These are phyloP conservation scores for Anolis carolinensis DNA, from an alignment of 2,113 vertebrate species.

Conservation along the genomic window DNA sequence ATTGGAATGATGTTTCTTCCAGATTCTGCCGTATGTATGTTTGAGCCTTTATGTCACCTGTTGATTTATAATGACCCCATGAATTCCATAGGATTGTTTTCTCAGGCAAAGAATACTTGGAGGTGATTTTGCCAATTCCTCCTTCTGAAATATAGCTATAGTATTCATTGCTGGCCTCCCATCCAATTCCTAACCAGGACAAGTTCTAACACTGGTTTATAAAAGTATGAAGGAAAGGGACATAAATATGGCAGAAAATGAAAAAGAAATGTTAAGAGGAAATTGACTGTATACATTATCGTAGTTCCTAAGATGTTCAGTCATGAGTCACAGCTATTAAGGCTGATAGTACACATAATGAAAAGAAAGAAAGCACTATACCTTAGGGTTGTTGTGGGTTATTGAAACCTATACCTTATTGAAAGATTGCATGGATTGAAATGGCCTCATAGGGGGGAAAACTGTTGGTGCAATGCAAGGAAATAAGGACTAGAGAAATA, in stretches of 20 bases:
- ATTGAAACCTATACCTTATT: background rate
- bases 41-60: too few relatives aligned
- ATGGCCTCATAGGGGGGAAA: background rate
- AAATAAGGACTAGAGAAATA: constrained; percentile 28
- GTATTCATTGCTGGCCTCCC: too few relatives aligned
- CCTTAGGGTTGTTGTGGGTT: too few relatives aligned
- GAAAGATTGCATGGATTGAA: background rate
- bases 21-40: too few relatives aligned
- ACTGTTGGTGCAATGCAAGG: background rate
- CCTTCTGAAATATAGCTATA: too few relatives aligned
- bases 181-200: too few relatives aligned
- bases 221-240: background rate
- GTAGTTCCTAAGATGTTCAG: background rate
- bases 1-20: too few relatives aligned
- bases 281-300: constrained; percentile 11
- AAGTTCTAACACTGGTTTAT: background rate
- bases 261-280: constrained; percentile 1
- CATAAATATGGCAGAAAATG: background rate
- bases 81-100: too few relatives aligned
- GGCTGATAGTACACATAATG: background rate
- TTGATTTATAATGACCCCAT: too few relatives aligned
- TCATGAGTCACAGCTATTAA: constrained; percentile 13
- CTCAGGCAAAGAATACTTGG: too few relatives aligned
- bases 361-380: background rate
- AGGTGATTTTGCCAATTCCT: too few relatives aligned